Evolutionary conservation across 1,140 invertebrate genomes (phyloP), one percentile per base, ranked within the genome.

Genomic region (Euborellia annulipes): DNA sequence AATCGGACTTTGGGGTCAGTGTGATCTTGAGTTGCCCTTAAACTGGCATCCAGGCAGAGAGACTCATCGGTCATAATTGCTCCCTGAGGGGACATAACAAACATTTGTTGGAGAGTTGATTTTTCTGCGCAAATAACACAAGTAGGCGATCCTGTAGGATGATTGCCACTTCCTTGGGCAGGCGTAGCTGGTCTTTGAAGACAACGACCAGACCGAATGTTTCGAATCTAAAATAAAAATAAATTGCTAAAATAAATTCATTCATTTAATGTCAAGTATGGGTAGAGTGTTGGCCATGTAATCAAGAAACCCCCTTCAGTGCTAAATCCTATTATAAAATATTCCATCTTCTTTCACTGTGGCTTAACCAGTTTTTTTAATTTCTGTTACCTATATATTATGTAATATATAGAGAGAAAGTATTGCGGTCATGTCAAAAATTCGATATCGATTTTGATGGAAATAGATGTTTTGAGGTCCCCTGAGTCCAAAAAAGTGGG

Each of bases 61-160:
- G 73, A 77, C 53, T 84, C 80, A 52, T 84, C 79, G 0, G 76
- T 79, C 73, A 78, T 79, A 43, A 82, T 59, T 20, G 66, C 66
- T 1, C 79, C 79, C 39, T 71, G 68, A 36, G 71, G 64, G 2
- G 72, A 76, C 55, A 82, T 76, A 2, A 86, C 74, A 58, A 85
- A 86, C 66, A 83, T 75, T 58, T 86, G 82, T 50, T 72, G 70
- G 13, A 76, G 63, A 55, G 47, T 65, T 50, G 59, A 45, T 43
- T 62, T 47, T 53, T 59, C 51, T 13, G 68, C 42, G 50, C 75
- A 77, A 18, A 66, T 60, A 13, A 71, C 67, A 0, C 80, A 55
- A 8, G 67, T 62, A 0, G 79, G 73, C 3, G 73, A 65, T 2
- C 82, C 80, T 47, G 73, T 71, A 11, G 76, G 71, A 57, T 78